Percentiles rank a stretch among this genome's conserved stretches.
phyloP scores from a whole-genome alignment of 2,888 invertebrate genomes.

The Rhodophaea formosa region DNA sequence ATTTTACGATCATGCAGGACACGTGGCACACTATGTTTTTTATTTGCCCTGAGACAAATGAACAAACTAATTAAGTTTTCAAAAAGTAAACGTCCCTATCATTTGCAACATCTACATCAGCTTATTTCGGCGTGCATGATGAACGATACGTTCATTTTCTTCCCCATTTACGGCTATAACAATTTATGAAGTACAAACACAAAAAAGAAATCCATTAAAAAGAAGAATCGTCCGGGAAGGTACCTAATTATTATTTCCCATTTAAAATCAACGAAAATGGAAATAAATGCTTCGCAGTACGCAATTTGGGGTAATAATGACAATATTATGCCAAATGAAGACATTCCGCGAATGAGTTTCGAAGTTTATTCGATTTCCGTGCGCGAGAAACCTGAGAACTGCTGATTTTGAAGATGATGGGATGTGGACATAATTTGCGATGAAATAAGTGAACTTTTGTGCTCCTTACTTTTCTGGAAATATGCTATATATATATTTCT shows the following conservation, averaged over 20 bases:
- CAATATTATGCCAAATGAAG: conserved; percentile 36
- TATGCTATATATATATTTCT: too few relatives aligned
- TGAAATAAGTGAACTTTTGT: not conserved
- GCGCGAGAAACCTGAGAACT: conserved; percentile 32
- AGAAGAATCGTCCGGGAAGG: conserved; percentile 20
- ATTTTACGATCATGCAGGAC: too few relatives aligned
- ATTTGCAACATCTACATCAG: not conserved
- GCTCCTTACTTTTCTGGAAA: too few relatives aligned
- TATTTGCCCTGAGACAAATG: too few relatives aligned
- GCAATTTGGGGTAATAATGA: conserved; percentile 36
- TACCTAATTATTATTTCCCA: conserved; percentile 25
- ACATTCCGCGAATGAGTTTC: conserved; percentile 36
- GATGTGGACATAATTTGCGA: conserved; percentile 25
- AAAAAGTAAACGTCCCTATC: not conserved
- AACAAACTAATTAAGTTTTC: not conserved
- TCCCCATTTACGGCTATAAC: conserved; percentile 15
- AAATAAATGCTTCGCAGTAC: conserved; percentile 32
- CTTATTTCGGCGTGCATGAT: not conserved
- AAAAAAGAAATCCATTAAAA: conserved; percentile 22
- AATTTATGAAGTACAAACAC: conserved; percentile 19
- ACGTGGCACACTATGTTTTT: too few relatives aligned
- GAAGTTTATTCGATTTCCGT: conserved; percentile 24
- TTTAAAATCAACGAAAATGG: conserved; percentile 27
- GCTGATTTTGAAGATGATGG: conserved; percentile 13
- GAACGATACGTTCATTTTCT: conserved; percentile 12